Evolutionary conservation across 23 tunicate species (phyloP).

Genomic region (Diplosoma virens): DNA sequence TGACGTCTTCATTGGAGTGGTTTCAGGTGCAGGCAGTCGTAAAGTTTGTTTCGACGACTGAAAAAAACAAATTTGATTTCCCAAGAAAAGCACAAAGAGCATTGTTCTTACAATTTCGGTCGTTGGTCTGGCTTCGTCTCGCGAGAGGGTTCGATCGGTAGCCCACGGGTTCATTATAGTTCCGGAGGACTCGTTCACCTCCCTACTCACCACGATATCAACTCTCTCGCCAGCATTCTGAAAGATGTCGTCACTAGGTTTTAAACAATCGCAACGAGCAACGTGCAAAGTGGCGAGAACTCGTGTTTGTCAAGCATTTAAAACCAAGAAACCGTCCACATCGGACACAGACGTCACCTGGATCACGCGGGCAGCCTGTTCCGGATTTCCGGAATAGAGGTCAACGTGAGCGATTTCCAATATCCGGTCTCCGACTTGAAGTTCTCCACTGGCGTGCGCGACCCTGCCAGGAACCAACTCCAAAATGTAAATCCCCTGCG

Average conservation of each 20-base stretch:
- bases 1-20: background rate
- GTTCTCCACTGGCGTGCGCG: constrained; percentile 52
- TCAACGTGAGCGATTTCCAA: constrained; percentile 56
- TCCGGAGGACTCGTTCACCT: background rate
- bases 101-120: too few species aligned
- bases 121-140: background rate
- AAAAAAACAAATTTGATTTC: background rate
- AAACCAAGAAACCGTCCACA: too few species aligned
- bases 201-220: constrained; percentile 38
- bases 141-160: constrained; percentile 43
- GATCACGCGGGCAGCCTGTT: constrained; percentile 78
- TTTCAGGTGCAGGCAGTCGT: background rate
- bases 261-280: background rate
- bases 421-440: constrained; percentile 73
- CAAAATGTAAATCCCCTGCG: constrained; percentile 63
- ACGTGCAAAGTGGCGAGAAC: too few species aligned
- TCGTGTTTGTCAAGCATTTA: background rate
- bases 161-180: constrained; percentile 52
- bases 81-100: background rate
- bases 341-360: constrained; percentile 20
- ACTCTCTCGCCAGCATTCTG: constrained; percentile 54
- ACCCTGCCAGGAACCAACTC: constrained; percentile 72
- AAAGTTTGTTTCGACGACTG: background rate
- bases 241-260: background rate
- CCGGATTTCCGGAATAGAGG: constrained; percentile 60